Evolutionary conservation across 2,797 vertebrate species (phyloP).

Genomic region (Melanitta fusca): DNA sequence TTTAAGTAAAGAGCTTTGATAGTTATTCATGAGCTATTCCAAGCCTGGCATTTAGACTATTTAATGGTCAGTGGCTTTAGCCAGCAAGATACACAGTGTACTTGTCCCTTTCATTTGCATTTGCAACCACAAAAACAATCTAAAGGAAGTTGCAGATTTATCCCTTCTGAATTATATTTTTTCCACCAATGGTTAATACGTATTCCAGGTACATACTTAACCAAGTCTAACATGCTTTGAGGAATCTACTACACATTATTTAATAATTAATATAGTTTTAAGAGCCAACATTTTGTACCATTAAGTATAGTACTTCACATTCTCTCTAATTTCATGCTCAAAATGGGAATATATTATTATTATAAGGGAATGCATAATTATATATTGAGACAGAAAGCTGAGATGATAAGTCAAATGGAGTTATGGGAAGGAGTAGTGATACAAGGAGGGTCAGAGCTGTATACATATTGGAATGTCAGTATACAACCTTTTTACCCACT

Average conservation of each 20-base stretch:
- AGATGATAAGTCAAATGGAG: neutral
- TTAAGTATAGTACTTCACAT: neutral
- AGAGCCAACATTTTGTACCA: neutral
- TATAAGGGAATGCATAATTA: neutral
- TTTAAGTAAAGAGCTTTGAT: slow-evolving; percentile 48
- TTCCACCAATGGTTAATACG: neutral
- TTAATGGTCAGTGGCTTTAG: slow-evolving; percentile 26
- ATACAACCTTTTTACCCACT: neutral
- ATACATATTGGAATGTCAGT: neutral
- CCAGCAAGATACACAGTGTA: neutral
- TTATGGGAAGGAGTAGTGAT: neutral
- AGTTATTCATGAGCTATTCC: slow-evolving; percentile 36
- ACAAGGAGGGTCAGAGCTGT: neutral
- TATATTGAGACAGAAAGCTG: neutral
- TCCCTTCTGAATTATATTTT: neutral
- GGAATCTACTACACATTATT: neutral
- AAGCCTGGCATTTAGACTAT: neutral
- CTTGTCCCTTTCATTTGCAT: slow-evolving; percentile 14
- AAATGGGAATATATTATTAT: neutral
- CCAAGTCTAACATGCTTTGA: neutral
- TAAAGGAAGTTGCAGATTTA: neutral
- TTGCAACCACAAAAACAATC: neutral
- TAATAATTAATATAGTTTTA: slow-evolving; percentile 21
- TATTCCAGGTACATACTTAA: neutral
- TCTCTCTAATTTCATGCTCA: neutral